Conservation (phyloP, 1,140 invertebrate species). For the Drosophila sucinea region DNA sequence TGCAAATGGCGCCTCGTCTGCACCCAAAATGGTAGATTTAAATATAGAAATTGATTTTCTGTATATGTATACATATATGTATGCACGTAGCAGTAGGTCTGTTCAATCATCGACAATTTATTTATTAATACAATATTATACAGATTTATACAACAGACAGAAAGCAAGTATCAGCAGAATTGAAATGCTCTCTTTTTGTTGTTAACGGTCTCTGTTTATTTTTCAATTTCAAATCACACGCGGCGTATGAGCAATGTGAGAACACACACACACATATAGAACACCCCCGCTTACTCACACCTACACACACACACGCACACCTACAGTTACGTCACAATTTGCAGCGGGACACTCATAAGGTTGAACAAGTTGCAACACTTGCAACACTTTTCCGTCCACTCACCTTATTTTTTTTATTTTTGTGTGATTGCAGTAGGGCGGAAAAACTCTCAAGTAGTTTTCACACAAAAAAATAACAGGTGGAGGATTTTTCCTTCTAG, state of each 20-base stretch:
- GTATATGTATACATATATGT: not conserved
- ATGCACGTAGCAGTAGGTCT: not conserved
- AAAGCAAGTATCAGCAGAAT: not conserved
- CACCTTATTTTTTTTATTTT: constrained; percentile 62
- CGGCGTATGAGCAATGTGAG: constrained; percentile 73
- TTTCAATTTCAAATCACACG: constrained; percentile 56
- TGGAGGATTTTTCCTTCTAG: constrained; percentile 35
- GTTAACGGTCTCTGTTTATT: constrained; percentile 49
- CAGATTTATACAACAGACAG: constrained; percentile 1
- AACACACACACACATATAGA: constrained; percentile 18
- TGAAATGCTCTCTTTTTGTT: not conserved
- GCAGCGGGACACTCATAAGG: constrained; percentile 35
- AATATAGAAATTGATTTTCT: constrained; percentile 7
- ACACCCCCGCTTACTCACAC: constrained; percentile 6
- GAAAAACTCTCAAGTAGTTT: constrained; percentile 27
- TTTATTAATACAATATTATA: constrained; percentile 20
- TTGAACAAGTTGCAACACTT: constrained; percentile 41
- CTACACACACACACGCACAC: constrained; percentile 12
- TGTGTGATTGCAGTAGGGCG: constrained; percentile 25
- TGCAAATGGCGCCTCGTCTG: not conserved
- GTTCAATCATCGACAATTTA: constrained; percentile 5
- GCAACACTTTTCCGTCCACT: constrained; percentile 61
- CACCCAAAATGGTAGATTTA: not conserved
- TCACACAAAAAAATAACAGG: not conserved
- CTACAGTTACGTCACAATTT: constrained; percentile 62